Base-by-base conservation (phyloP, 2,888 invertebrate species). In the Rhodophaea formosa region DNA sequence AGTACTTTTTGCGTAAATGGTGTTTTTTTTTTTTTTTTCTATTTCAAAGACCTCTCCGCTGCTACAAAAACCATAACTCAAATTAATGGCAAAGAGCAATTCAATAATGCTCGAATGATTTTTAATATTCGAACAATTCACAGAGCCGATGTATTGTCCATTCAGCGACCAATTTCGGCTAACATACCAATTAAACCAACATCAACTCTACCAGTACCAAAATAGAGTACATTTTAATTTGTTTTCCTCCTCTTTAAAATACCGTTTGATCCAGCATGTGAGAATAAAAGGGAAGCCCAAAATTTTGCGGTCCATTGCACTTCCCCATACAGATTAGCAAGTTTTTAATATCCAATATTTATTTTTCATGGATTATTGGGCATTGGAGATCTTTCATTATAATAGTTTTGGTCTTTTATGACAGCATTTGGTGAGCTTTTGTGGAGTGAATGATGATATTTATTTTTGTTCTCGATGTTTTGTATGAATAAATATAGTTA, bases 51-150 rank as follows among this genome's bases (percentile, higher is more conserved):
- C 23, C 3, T 8, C n/a, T 3, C 44, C 79, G 77, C 79, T 70
- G 0, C 2, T 66, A 79, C 56, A 66, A 12, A 8, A 32, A 62
- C 69, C 77, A 57, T 39, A 69, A 69, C 61, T 58, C 64, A 67
- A 81, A 80, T 81, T 83, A 83, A 85, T 82, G 73, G 82, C 80
- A 83, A 84, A 86, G 80, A 78, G 84, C 84, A 84, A 86, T 83
- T 85, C 79, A 80, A 84, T 86, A 84, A 86, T 85, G 87, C 87
- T 86, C 73, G 77, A 84, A 82, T 84, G 86, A 84, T 84, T 88
- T 88, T 88, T 88, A 88, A 88, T 88, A 88, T 88, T 85, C 85
- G 79, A 76, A 80, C 83, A 79, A 84, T 84, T 78, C 80, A 74
- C 77, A 69, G 71, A 73, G 60, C 66, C 76, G 69, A 77, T 76